Evolutionary conservation across 2,113 vertebrate species (phyloP), one percentile per base, ranked within the genome.

Genomic region (Syngnathus typhle): DNA sequence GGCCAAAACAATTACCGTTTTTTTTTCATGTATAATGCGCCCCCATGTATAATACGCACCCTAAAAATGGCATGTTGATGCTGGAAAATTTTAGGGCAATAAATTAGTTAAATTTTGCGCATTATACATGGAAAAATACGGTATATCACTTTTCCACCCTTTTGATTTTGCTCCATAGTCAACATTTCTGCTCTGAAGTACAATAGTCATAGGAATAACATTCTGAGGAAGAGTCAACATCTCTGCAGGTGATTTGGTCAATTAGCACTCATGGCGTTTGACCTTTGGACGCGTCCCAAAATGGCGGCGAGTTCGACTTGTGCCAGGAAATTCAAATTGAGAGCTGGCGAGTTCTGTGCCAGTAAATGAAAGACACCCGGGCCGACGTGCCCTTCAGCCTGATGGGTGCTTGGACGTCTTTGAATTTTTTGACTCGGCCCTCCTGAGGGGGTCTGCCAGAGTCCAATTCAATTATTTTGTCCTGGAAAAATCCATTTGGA

Each of bases 221-320:
- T 10, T 36, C 58, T 10, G 36, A 2, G 41, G 10, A 9, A 38
- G 18, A 18, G 58, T 60, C 15, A 59, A 38, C 11, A 7, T 36
- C 23, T 56, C 32, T 15, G 23, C 27, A 36, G 16, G 1, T 2
- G 32, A 36, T 37, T 51, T 38, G 46, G 49, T 55, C 58, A 49
- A 59, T 67, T 72, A 23, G 36, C 0, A 38, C n/a, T 12, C 5
- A 0, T 64, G 62, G 72, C 39, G 68, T 64, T 74, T 83, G 70
- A 85, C 73, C 75, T 38, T 51, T 79, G 83, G 79, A 65, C 38
- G 11, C 38, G 44, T 64, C 72, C 75, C 75, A 84, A 65, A 76
- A 27, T 9, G 72, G 78, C 75, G 82, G 49, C 54, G 36, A 37
- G 76, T 69, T 43, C 41, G 7, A 3, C 41, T 43, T 43, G 8